Evolutionary conservation across 35 echinoderm and acorn worm genomes (phyloP), one percentile per base, ranked within the genome.

Genomic region (Apostichopus californicus): DNA sequence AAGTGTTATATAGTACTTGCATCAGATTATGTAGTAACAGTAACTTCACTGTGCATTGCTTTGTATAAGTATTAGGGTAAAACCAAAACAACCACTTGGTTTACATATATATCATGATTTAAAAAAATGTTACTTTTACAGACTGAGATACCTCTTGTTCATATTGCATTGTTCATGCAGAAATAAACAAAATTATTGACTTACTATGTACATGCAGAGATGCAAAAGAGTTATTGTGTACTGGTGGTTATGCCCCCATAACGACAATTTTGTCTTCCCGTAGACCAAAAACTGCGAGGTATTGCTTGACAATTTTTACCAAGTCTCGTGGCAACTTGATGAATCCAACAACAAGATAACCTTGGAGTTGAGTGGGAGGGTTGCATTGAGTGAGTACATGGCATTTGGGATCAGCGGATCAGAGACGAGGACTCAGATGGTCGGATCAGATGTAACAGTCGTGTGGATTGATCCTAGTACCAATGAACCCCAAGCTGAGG

Each of bases 371-470:
- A 91, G 93, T 46, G 95, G 93, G 46, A 86, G 21, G 20, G 89
- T 96, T 5, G 55, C 54, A 11, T 63, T 70, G 9, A 83, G 82
- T 52, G 84, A 83, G 26, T 98, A 96, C 89, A 90, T 95, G 79
- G 93, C 95, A 55, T 96, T 98, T 86, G 97, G 97, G 18, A 79
- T 96, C 70, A 98, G 97, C 87, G 97, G 97, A 11, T 94, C 90
- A 18, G 52, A 90, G 6, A 91, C 87, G 26, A 13, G 60, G 5
- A 93, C 95, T 0, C 5, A 5, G 7, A 95, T 98, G 96, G 15
- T 95, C 14, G 89, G 91, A n/a, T 92, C 93, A n/a, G 97, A 99
- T 78, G 97, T 99, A 5, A 71, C 84, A 0, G 97, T 99, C 18
- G 83, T 91, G 1, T 99, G 93, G 93, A 90, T 94, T 56, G 89